A percentile compares a stretch with the other conserved stretches of the same genome.
Conservation (phyloP, 2,113 vertebrate genomes). For the Ictalurus punctatus region DNA sequence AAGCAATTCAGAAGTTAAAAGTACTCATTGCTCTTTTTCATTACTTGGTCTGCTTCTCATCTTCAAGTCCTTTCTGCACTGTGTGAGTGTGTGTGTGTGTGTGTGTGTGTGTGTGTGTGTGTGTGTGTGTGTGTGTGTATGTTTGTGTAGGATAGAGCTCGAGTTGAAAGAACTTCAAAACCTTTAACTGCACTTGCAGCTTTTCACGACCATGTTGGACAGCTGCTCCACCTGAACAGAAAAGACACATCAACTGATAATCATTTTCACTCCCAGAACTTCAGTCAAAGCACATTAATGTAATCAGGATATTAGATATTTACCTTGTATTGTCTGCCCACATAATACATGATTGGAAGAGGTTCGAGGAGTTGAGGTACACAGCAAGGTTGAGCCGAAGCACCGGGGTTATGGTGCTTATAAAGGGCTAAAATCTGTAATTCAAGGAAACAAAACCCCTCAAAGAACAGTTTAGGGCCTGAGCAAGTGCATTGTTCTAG, state of each 20-base stretch:
- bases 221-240: conserved; percentile 80
- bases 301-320: background rate
- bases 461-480: background rate
- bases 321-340: conserved; percentile 83
- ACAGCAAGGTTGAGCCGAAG: conserved; percentile 89
- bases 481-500: background rate
- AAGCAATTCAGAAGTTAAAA: background rate
- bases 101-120: conserved; percentile 19
- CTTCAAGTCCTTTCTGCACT: conserved; percentile 21
- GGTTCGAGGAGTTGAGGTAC: conserved; percentile 82
- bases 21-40: background rate
- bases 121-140: conserved; percentile 1
- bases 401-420: conserved; percentile 88
- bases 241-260: background rate
- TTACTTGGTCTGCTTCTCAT: conserved; percentile 13
- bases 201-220: conserved; percentile 88
- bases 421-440: conserved; percentile 85
- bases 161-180: background rate
- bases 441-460: conserved; percentile 14
- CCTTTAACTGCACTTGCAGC: conserved; percentile 87
- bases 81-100: conserved; percentile 25
- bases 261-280: background rate
- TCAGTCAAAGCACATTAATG: background rate
- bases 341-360: conserved; percentile 88
- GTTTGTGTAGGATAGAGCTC: background rate